Conservation (phyloP, 2,797 vertebrate genomes). For the Falco biarmicus region DNA sequence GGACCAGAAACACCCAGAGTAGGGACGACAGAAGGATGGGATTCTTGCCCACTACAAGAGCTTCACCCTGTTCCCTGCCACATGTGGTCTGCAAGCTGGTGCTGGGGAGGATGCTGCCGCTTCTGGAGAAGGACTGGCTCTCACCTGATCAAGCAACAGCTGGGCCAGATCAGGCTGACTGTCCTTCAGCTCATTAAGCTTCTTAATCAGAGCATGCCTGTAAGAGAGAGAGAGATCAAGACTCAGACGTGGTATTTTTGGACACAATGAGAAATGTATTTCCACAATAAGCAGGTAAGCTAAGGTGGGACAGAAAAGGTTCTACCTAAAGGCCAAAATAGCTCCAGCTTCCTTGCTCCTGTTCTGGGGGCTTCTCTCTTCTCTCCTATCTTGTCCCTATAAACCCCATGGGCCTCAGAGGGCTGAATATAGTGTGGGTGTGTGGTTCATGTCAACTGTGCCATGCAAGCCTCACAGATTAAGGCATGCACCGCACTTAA, state of each 20-base stretch:
- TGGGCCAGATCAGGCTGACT: slow-evolving; percentile 87
- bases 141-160: slow-evolving; percentile 92
- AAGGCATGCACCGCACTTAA: neutral
- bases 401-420: neutral
- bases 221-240: neutral
- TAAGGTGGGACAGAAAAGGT: neutral
- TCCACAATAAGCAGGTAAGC: neutral
- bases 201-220: slow-evolving; percentile 92
- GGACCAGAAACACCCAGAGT: neutral
- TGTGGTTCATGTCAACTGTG: accelerated
- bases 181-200: slow-evolving; percentile 85
- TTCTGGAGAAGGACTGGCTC: neutral
- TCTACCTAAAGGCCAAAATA: neutral
- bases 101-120: neutral
- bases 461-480: neutral
- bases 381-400: neutral
- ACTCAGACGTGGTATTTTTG: neutral
- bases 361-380: neutral
- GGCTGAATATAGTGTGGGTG: neutral
- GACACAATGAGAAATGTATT: neutral
- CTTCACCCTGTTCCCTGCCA: neutral
- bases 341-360: neutral
- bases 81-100: neutral
- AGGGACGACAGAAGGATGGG: neutral
- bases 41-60: neutral